Evolutionary conservation across 2,797 vertebrate species (phyloP).

Genomic region (Epinephelus malabaricus): DNA sequence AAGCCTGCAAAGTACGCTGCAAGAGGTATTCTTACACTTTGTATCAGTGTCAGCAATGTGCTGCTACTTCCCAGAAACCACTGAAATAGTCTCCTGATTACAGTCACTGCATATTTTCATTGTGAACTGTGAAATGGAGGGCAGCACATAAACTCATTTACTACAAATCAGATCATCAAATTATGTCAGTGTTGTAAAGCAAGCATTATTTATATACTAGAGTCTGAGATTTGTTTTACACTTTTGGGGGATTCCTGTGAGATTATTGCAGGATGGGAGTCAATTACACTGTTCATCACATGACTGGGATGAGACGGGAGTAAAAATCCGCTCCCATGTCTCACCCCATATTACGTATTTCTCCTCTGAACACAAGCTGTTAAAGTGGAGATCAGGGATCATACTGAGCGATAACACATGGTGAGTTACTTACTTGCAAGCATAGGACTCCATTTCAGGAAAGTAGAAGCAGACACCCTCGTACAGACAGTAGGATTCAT

Average conservation of each 20-base stretch:
- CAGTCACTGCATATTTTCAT: not conserved
- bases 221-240: no score
- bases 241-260: no score
- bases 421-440: constrained; percentile 91
- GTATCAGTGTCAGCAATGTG: not conserved
- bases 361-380: constrained; percentile 1
- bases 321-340: no score
- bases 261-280: no score
- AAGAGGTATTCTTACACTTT: not conserved
- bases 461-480: constrained; percentile 91
- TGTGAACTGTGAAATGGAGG: not conserved
- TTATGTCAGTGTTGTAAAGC: not conserved
- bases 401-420: not conserved
- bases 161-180: not conserved
- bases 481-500: constrained; percentile 92
- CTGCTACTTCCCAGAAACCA: not conserved
- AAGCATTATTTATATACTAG: not conserved
- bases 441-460: constrained; percentile 88
- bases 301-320: no score
- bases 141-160: not conserved
- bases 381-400: constrained; percentile 1
- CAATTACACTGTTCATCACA: no score
- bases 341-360: no score
- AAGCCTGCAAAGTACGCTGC: not conserved
- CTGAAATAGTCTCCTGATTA: not conserved